These are phyloP conservation scores for Alectura lathami DNA, from an alignment of 2,113 vertebrate genomes.

Conservation along the genomic window DNA sequence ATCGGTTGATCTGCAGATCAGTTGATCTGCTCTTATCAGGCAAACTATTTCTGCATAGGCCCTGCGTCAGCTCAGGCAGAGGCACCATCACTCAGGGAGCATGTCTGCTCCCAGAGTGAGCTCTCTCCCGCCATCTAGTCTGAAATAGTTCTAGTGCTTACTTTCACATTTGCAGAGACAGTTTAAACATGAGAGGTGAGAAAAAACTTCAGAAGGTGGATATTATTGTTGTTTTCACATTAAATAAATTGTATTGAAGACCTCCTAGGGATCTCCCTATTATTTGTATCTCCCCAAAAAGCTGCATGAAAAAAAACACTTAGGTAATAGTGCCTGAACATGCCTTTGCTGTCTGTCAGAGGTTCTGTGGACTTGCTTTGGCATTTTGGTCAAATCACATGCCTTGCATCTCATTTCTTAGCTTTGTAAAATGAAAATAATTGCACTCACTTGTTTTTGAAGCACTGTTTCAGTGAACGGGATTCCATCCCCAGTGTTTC, in stretches of 20 bases:
- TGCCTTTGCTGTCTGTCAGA: background rate
- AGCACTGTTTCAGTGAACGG: background rate
- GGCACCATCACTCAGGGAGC: background rate
- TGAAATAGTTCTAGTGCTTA: background rate
- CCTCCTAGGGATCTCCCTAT: background rate
- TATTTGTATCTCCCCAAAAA: background rate
- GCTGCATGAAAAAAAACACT: background rate
- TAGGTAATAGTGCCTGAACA: background rate
- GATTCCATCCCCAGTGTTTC: background rate
- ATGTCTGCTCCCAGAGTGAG: rapidly evolving
- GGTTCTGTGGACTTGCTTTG: rapidly evolving
- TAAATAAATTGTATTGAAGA: background rate
- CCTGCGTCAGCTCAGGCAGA: background rate
- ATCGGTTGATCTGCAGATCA: too few relatives aligned
- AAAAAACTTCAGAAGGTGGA: background rate
- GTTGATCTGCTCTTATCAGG: background rate
- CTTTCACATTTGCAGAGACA: background rate
- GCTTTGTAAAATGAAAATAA: background rate
- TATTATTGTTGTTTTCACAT: background rate
- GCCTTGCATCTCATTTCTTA: background rate
- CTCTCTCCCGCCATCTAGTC: background rate
- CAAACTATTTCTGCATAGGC: background rate
- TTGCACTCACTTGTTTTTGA: too few relatives aligned
- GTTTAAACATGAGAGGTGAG: background rate
- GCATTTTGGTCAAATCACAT: background rate